Percentiles rank a stretch among this genome's conserved stretches.
These are phyloP conservation scores for Lepidurus arcticus DNA, from an alignment of 1,140 invertebrate species.

Conservation along the genomic window DNA sequence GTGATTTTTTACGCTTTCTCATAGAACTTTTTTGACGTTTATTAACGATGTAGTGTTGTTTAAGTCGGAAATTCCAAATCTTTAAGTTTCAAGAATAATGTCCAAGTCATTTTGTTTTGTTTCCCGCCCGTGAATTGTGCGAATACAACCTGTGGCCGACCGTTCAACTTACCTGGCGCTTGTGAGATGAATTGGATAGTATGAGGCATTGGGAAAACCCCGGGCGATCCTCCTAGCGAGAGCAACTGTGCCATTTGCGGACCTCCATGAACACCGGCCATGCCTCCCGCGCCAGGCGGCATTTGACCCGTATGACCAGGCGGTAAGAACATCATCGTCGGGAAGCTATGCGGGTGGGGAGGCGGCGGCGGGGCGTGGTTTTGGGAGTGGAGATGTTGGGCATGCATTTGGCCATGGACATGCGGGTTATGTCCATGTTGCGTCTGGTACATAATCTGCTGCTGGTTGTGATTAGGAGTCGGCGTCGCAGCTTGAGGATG, in stretches of 20 bases:
- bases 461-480: conserved; percentile 22
- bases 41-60: no score
- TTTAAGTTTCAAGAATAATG: no score
- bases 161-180: conserved; percentile 29
- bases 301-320: conserved; percentile 29
- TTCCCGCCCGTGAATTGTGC: no score
- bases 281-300: conserved; percentile 27
- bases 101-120: no score
- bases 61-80: no score
- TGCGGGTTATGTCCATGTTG: conserved; percentile 9
- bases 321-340: conserved; percentile 30
- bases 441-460: conserved; percentile 24
- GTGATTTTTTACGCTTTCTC: no score
- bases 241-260: conserved; percentile 31
- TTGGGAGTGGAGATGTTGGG: conserved; percentile 8
- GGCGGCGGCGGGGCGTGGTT: conserved; percentile 1
- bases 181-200: conserved; percentile 32
- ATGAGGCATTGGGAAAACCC: conserved; percentile 31
- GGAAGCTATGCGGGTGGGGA: conserved; percentile 12
- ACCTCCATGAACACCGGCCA: conserved; percentile 23
- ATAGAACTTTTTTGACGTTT: no score
- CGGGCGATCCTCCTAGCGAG: conserved; percentile 31
- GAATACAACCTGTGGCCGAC: neutral
- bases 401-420: neutral
- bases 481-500: conserved; percentile 24